A percentile compares a stretch with the other conserved stretches of the same genome.
phyloP scores from a whole-genome alignment of 2,888 invertebrate genomes.

The Hypsopygia costalis region DNA sequence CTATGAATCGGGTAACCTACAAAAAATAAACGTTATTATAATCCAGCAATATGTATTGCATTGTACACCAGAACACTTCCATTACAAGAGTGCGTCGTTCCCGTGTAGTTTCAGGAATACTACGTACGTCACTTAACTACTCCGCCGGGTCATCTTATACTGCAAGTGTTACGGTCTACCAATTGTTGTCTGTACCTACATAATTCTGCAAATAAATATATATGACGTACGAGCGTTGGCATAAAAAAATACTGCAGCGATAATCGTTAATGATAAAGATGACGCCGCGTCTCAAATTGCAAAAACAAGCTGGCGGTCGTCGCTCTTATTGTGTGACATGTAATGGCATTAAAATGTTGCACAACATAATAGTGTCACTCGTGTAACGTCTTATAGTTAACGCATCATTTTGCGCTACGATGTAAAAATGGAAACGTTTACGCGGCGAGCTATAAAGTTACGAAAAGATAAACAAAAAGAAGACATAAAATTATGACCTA shows the following conservation, averaged over 20 bases:
- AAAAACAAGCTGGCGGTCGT: conserved; percentile 20
- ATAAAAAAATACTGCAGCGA: conserved; percentile 6
- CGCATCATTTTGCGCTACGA: conserved; percentile 5
- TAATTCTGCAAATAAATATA: too few species aligned
- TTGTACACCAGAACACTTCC: too few species aligned
- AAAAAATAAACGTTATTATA: too few species aligned
- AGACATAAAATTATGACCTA: conserved; percentile 81
- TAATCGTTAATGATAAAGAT: conserved; percentile 8
- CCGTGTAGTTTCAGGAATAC: too few species aligned
- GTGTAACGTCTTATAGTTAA: background rate
- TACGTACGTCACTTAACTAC: too few species aligned
- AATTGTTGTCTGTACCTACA: too few species aligned
- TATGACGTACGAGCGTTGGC: too few species aligned
- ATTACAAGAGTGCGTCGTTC: too few species aligned
- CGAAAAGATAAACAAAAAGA: conserved; percentile 81
- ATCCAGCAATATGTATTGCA: too few species aligned
- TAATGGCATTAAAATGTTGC: conserved; percentile 13
- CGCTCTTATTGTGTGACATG: conserved; percentile 15
- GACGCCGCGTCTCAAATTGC: conserved; percentile 11
- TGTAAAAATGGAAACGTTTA: conserved; percentile 49
- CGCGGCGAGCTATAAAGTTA: conserved; percentile 71
- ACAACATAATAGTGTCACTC: conserved; percentile 7
- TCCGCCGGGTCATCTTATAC: too few species aligned
- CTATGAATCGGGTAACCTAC: too few species aligned
- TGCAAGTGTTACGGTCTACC: too few species aligned